phyloP scores from a whole-genome alignment of 2,888 invertebrate species.

The Drosophila imparisetae region DNA sequence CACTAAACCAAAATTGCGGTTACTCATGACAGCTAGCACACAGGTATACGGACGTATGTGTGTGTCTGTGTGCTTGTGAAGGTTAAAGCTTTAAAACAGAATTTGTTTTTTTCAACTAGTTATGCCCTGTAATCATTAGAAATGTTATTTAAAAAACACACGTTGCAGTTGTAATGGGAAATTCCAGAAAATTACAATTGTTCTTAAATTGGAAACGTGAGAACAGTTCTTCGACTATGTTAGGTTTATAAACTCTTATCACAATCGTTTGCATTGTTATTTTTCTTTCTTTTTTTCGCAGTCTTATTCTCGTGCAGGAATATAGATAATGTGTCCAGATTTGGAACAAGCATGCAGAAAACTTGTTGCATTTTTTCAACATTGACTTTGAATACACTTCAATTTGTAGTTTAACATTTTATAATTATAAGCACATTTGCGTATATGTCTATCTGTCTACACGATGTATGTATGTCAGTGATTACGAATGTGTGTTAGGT shows the following conservation, averaged over 20 bases:
- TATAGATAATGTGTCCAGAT: background rate
- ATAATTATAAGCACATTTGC: background rate
- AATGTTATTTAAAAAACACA: background rate
- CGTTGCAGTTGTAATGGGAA: background rate
- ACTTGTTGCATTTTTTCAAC: background rate
- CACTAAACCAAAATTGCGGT: conserved; percentile 13
- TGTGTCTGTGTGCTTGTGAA: conserved; percentile 39
- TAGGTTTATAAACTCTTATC: background rate
- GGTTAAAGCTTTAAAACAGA: conserved; percentile 51
- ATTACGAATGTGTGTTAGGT: background rate
- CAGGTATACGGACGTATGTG: background rate
- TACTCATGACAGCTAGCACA: conserved; percentile 16
- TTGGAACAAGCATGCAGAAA: background rate
- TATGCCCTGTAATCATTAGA: background rate
- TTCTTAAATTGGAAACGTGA: background rate
- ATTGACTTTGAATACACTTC: background rate
- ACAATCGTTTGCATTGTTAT: background rate
- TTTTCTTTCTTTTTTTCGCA: background rate
- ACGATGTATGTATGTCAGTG: background rate
- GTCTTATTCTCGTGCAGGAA: background rate
- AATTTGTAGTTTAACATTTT: background rate
- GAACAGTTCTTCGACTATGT: background rate
- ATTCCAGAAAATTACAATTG: background rate
- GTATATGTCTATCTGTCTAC: background rate
- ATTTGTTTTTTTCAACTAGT: conserved; percentile 26